Conservation (phyloP, 2,888 invertebrate species). For the Ennomos erosarius region DNA sequence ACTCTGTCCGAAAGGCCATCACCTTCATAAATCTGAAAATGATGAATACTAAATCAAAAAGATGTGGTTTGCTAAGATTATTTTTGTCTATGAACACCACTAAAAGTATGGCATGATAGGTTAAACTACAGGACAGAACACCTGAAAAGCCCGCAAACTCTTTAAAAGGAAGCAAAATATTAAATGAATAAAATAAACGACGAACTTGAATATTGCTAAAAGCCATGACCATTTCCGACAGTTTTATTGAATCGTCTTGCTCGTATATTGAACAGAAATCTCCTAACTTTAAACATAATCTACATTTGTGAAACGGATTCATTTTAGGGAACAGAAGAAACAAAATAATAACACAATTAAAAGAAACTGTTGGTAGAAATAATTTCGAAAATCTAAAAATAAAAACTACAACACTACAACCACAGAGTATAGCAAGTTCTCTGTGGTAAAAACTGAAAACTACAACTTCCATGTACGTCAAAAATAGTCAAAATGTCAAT, state of each 20-base stretch:
- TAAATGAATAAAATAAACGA: conserved; percentile 1
- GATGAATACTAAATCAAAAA: too few species aligned
- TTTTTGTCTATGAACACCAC: background rate
- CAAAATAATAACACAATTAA: too few species aligned
- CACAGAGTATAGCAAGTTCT: too few species aligned
- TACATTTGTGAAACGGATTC: conserved; percentile 74
- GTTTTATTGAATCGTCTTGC: conserved; percentile 75
- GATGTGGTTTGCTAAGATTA: background rate
- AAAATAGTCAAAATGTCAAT: too few species aligned
- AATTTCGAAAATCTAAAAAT: too few species aligned
- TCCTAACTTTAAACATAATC: conserved; percentile 77
- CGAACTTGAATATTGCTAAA: conserved; percentile 67
- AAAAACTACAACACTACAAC: too few species aligned
- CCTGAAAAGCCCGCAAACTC: too few species aligned
- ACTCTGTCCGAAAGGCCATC: conserved; percentile 78
- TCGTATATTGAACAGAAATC: conserved; percentile 81
- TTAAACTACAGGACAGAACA: too few species aligned
- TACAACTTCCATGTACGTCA: too few species aligned
- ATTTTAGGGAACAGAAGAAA: conserved; percentile 36
- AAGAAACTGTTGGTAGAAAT: too few species aligned
- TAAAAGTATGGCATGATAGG: too few species aligned
- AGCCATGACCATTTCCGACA: conserved; percentile 82
- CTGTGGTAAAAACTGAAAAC: too few species aligned
- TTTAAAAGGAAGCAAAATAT: background rate
- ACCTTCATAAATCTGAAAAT: conserved; percentile 73